Evolutionary conservation across 2,888 invertebrate species (phyloP).

Genomic region (Cataglyphis altisquamis): DNA sequence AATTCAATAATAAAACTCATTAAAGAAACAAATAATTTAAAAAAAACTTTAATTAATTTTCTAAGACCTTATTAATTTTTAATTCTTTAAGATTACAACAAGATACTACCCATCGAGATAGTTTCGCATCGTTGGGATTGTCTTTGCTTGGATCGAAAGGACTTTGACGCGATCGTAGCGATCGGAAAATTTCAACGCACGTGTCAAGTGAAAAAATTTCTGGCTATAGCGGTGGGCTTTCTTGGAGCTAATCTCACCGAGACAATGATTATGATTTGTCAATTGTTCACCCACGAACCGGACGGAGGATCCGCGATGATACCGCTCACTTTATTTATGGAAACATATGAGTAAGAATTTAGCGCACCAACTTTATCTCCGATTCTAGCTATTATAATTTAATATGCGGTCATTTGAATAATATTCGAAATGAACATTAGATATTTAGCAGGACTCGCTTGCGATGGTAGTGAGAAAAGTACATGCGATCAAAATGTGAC

Average conservation of each 20-base stretch:
- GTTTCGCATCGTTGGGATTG: conserved; percentile 89
- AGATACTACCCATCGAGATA: conserved; percentile 81
- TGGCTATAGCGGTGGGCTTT: conserved; percentile 91
- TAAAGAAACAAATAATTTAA: too few species aligned
- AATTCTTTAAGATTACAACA: conserved; percentile 80
- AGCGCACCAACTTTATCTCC: background rate
- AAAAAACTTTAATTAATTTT: too few species aligned
- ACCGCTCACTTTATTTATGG: conserved; percentile 89
- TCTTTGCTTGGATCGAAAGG: conserved; percentile 89
- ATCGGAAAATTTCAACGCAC: conserved; percentile 90
- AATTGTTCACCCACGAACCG: conserved; percentile 93
- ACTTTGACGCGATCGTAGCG: conserved; percentile 90
- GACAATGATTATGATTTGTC: conserved; percentile 93
- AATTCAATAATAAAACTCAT: too few species aligned
- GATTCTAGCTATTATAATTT: background rate
- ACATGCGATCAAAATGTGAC: conserved; percentile 69
- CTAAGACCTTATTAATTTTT: background rate
- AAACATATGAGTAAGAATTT: conserved; percentile 85
- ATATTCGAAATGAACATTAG: conserved; percentile 62
- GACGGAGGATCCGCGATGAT: conserved; percentile 94
- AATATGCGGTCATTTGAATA: background rate
- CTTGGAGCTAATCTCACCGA: conserved; percentile 91
- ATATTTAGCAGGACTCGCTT: conserved; percentile 82
- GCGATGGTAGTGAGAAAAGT: conserved; percentile 79
- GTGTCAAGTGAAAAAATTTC: conserved; percentile 91